Evolutionary conservation across 2,113 vertebrate species (phyloP).

Genomic region (Limanda limanda): DNA sequence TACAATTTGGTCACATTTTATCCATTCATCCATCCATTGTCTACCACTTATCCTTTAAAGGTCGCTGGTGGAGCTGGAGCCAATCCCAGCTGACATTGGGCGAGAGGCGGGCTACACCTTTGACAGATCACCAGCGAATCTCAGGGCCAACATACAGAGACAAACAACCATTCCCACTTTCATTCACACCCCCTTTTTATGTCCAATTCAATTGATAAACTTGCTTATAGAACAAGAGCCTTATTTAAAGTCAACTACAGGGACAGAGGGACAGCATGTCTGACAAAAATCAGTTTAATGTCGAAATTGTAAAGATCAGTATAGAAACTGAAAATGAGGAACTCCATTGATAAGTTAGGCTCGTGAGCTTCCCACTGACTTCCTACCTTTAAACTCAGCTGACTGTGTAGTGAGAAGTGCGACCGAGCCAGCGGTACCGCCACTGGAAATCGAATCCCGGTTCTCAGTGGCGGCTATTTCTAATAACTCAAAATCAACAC

Average conservation of each 20-base stretch:
- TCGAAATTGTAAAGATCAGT: background rate
- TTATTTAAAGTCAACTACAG: background rate
- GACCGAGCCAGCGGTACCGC: background rate
- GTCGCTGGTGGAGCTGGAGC: too few species aligned
- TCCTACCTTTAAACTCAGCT: background rate
- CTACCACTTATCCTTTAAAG: too few species aligned
- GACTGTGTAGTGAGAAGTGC: background rate
- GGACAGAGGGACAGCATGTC: background rate
- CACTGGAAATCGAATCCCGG: background rate
- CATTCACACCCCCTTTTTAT: too few species aligned
- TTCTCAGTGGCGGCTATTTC: constrained; percentile 2
- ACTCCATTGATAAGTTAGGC: background rate
- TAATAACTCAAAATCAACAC: constrained; percentile 8
- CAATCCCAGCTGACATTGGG: too few species aligned
- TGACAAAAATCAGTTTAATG: background rate
- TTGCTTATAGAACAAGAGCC: background rate
- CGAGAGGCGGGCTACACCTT: too few species aligned
- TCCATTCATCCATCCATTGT: too few species aligned
- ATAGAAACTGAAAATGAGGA: background rate
- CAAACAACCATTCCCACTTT: too few species aligned
- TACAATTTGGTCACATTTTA: too few species aligned
- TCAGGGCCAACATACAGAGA: too few species aligned
- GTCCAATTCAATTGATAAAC: background rate
- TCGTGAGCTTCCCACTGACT: background rate
- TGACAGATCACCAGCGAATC: too few species aligned